A percentile compares a stretch with the other conserved stretches of the same genome.
Conservation (phyloP, 1,140 invertebrate genomes). For the Drosophila pectinifera region DNA sequence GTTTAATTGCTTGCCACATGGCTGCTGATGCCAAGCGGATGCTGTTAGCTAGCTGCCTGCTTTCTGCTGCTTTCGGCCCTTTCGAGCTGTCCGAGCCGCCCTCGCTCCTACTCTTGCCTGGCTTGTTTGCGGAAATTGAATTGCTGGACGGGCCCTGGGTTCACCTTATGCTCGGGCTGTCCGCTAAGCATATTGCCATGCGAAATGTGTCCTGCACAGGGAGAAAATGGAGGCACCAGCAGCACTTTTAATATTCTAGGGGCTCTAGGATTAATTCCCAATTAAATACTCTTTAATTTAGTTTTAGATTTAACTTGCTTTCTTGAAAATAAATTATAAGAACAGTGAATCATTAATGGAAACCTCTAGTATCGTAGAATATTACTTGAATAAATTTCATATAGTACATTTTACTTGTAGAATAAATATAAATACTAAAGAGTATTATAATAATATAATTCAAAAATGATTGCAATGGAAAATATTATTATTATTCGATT, state of each 20-base stretch:
- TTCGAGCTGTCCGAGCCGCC: slow-evolving; percentile 30
- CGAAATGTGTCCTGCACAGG: slow-evolving; percentile 23
- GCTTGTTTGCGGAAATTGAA: slow-evolving; percentile 80
- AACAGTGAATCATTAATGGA: too few relatives aligned
- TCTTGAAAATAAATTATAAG: too few relatives aligned
- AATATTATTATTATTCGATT: too few relatives aligned
- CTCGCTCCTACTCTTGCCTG: slow-evolving; percentile 34
- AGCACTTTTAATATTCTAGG: neutral
- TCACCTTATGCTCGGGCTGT: slow-evolving; percentile 69
- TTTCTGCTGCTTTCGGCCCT: slow-evolving; percentile 23
- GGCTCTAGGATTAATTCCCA: too few relatives aligned
- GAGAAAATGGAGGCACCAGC: slow-evolving; percentile 1
- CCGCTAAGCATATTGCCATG: slow-evolving; percentile 71
- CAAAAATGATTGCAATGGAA: neutral
- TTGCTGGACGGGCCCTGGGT: slow-evolving; percentile 58
- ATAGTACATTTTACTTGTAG: neutral
- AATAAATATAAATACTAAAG: neutral
- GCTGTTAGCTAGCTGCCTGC: slow-evolving; percentile 22
- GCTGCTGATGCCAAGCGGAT: slow-evolving; percentile 50
- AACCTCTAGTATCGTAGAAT: neutral
- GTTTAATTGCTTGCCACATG: slow-evolving; percentile 75
- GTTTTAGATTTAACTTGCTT: too few relatives aligned
- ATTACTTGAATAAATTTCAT: too few relatives aligned
- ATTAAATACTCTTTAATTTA: too few relatives aligned
- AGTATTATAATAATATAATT: too few relatives aligned